These are phyloP conservation scores for Alca torda DNA, from an alignment of 2,797 vertebrate species.

Conservation along the genomic window DNA sequence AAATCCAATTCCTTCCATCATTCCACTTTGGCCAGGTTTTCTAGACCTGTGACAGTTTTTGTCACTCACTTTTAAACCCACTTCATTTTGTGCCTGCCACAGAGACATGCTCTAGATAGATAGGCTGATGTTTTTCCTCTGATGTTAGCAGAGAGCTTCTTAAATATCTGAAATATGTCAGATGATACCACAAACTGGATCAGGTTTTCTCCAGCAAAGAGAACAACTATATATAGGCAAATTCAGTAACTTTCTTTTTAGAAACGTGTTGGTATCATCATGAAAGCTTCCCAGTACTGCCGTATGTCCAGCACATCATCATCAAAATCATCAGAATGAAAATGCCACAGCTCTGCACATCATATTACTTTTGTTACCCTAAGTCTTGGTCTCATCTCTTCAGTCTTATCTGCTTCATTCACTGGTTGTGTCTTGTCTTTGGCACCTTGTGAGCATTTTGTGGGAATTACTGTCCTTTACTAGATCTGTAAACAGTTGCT, in stretches of 20 bases:
- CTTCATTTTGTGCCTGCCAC: background rate
- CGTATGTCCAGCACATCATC: background rate
- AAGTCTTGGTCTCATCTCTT: background rate
- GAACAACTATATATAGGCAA: background rate
- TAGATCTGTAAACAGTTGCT: background rate
- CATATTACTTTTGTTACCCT: background rate
- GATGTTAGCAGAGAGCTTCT: background rate
- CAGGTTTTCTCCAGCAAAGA: background rate
- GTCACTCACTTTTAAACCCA: background rate
- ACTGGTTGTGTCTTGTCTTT: background rate
- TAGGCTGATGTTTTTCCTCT: background rate
- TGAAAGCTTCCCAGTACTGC: background rate
- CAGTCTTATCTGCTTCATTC: background rate
- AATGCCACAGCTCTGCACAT: background rate
- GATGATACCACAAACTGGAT: background rate
- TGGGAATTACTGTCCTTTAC: background rate
- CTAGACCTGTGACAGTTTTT: background rate
- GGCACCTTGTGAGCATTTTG: background rate
- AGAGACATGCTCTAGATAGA: background rate
- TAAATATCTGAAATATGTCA: background rate
- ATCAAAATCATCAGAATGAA: background rate
- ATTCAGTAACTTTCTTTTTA: background rate
- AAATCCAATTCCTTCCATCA: background rate
- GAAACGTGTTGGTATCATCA: background rate
- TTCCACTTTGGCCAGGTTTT: background rate